A percentile compares a stretch with the other conserved stretches of the same genome.
Evolutionary conservation across 2,113 vertebrate species (phyloP).

Genomic region (crab-eating macaque (Macaca fascicularis)): T2T-MFA8v1.1 NC_088386.1:126924001-126924500

Average conservation of each 20-base stretch:
- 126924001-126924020: neutral
- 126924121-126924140: neutral
- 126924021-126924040: too few relatives aligned
- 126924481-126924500: neutral
- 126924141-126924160: neutral
- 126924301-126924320: too few relatives aligned
- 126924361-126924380: neutral
- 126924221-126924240: too few relatives aligned
- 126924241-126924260: too few relatives aligned
- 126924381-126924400: too few relatives aligned
- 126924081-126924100: neutral
- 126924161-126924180: neutral
- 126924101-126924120: neutral
- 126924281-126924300: too few relatives aligned
- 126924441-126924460: neutral
- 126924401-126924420: neutral
- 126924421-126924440: neutral
- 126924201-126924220: too few relatives aligned
- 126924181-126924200: neutral
- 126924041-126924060: neutral
- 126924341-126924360: too few relatives aligned
- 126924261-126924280: too few relatives aligned
- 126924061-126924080: neutral
- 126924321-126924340: too few relatives aligned
- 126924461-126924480: neutral